Evolutionary conservation across 2,113 vertebrate genomes (phyloP), one percentile per base, ranked within the genome.

Genomic region (Narcine bancroftii): DNA sequence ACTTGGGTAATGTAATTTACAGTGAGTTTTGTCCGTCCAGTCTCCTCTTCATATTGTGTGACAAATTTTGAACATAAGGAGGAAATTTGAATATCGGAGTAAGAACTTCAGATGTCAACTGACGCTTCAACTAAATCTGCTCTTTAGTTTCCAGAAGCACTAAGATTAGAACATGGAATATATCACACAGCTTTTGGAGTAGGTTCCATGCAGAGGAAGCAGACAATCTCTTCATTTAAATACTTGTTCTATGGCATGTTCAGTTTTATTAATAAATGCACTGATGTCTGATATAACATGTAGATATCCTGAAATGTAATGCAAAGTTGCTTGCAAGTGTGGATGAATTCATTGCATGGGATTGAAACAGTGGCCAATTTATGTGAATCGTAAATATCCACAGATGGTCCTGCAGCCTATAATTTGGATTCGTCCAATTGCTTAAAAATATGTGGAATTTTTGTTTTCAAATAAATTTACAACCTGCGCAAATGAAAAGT

Each of bases 371-470:
- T 29, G 0, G 56, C n/a, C 33, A n/a, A 53, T 89, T 65, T 39
- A 65, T 63, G 85, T 89, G 63, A 89, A 89, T 89, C 85, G 39
- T 19, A 89, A 39, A 63, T 9, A 63, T 33, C 60, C 85, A 63
- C n/a, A 89, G 60, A 36, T 42, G 39, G 21, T 42, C n/a, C 36
- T 89, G 85, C n/a, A 39, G 85, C 36, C n/a, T 89, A 60, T 66
- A 89, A 89, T n/a, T 89, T 50, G 29, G 36, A 65, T n/a, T n/a
- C 24, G 85, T 19, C 15, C n/a, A 26, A 89, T 19, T 65, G n/a
- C 45, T 81, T 39, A 15, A 65, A 63, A n/a, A 26, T 66, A 7
- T 24, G n/a, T 39, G 36, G 17, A 39, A 42, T 26, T 66, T 66
- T 66, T 89, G 13, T 53, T 65, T 42, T 65, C 60, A 45, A 29